Base-by-base conservation (phyloP, 2,113 vertebrate genomes). In the Scartelaos histophorus region DNA sequence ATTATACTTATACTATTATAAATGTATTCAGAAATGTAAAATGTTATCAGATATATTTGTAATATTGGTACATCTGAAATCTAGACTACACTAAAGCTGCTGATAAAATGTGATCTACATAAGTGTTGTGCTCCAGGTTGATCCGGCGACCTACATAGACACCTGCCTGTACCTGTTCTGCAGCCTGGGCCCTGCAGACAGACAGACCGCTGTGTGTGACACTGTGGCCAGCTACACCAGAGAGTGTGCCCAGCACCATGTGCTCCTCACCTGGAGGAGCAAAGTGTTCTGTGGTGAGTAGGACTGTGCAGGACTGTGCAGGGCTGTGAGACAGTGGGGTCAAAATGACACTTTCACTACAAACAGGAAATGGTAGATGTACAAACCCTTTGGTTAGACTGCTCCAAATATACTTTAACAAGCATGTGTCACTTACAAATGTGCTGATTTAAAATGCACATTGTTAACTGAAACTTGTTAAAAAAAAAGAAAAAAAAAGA, bases 91-190 rank as follows among this genome's bases (percentile, higher is more conserved):
- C 16, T 17, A 34, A 60, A 29, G 15, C 58, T 61, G 25, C 12
- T 7, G 9, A 19, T 61, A 61, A 61, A 29, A 61, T 61, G 21
- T 60, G 13, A 60, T 34, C 6, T 25, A 24, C 75, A 22, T 79
- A 29, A 66, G 56, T 46, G 38, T 43, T 43, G 38, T 43, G 38
- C 10, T 43, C 15, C 88, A 99, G 96, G 85, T 97, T 9, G 90
- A 94, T 43, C 95, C 95, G 0, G 71, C 73, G 0, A 92, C 91
- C 0, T 97, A 96, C 76, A 70, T 94, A 0, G 91, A 94, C 29
- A 86, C 96, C 3, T 98, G 96, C 73, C 71, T 95, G 69, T 96
- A 94, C 17, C 62, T 94, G 74, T 91, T 90, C 86, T 97, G 96
- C 46, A 86, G 66, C 71, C 76, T 80, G 0, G 67, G 76, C 0